These are phyloP conservation scores for Itoplectis maculator DNA, from an alignment of 2,888 invertebrate genomes.

Conservation along the genomic window DNA sequence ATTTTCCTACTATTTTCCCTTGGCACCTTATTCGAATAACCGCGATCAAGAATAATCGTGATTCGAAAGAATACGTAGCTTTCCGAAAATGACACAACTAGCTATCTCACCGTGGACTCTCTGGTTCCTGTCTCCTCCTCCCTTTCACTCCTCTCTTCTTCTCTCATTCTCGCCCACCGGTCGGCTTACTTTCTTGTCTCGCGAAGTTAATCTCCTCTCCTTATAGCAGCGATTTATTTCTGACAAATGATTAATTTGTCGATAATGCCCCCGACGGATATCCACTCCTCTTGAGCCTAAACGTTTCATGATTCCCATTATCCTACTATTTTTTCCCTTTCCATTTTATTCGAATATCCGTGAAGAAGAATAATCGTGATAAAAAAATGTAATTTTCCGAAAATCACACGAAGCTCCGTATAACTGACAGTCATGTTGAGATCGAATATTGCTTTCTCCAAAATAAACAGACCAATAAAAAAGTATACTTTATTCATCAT, in stretches of 20 bases:
- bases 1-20: constrained; percentile 36
- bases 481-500: too few relatives aligned
- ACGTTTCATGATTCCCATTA: constrained; percentile 61
- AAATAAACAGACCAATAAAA: too few relatives aligned
- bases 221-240: constrained; percentile 77
- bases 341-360: not conserved
- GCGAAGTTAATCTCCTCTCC: constrained; percentile 75
- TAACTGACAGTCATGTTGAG: too few relatives aligned
- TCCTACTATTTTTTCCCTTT: constrained; percentile 19
- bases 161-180: constrained; percentile 19
- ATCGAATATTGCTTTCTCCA: too few relatives aligned
- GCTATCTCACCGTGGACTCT: constrained; percentile 39
- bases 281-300: constrained; percentile 41
- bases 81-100: too few relatives aligned
- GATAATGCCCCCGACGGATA: constrained; percentile 68
- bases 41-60: not conserved
- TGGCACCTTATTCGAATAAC: not conserved
- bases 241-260: constrained; percentile 73
- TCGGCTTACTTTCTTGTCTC: constrained; percentile 66
- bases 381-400: not conserved
- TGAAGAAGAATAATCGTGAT: not conserved
- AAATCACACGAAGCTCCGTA: not conserved
- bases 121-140: not conserved
- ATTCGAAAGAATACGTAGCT: too few relatives aligned
- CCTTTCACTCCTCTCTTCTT: constrained; percentile 14